Evolutionary conservation across 2,797 vertebrate species (phyloP).

Genomic region (Amblyraja radiata): DNA sequence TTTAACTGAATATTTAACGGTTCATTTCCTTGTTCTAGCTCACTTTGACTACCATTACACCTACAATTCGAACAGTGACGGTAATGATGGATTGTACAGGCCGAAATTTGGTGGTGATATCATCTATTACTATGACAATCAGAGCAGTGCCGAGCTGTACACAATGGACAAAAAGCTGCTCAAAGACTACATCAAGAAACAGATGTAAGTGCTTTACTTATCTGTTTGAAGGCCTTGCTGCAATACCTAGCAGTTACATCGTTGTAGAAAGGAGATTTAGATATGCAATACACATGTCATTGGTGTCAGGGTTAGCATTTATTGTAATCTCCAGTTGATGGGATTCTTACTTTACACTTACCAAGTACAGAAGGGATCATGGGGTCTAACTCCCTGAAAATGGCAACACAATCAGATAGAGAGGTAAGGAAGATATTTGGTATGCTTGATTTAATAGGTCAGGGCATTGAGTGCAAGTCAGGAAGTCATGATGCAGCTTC

Average conservation of each 20-base stretch:
- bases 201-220: constrained; percentile 73
- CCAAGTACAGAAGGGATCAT: too few species aligned
- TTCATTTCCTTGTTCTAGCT: constrained; percentile 54
- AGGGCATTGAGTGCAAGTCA: too few species aligned
- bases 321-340: background rate
- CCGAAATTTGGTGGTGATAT: constrained; percentile 83
- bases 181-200: constrained; percentile 97
- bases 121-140: constrained; percentile 95
- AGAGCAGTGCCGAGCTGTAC: constrained; percentile 88
- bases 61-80: constrained; percentile 77
- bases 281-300: too few species aligned
- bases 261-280: background rate
- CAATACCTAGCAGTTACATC: background rate
- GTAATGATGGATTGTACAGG: constrained; percentile 69
- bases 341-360: too few species aligned
- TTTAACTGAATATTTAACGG: background rate
- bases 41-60: constrained; percentile 88
- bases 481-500: too few species aligned
- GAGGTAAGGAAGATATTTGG: too few species aligned
- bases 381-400: too few species aligned
- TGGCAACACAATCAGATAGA: too few species aligned
- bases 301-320: background rate
- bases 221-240: background rate
- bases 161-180: constrained; percentile 87
- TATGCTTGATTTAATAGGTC: too few species aligned